Evolutionary conservation across 2,888 invertebrate species (phyloP), one percentile per base, ranked within the genome.

Genomic region (Coecobrya sp.): DNA sequence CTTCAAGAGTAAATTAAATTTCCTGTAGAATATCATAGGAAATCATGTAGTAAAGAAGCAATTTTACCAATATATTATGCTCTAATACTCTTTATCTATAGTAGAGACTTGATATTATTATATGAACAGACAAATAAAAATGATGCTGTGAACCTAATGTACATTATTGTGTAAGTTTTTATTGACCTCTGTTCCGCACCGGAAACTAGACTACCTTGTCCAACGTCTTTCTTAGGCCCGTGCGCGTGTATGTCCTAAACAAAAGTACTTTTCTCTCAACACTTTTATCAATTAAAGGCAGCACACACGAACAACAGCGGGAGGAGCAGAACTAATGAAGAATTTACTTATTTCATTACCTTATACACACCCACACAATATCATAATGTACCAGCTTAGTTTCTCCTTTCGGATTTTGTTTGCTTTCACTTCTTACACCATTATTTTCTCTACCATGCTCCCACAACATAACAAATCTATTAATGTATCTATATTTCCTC

Each of bases 301-400:
- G 45, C 52, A 27, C 70, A 30, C 7, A 30, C 8, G 49, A 79
- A 42, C 36, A 62, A 36, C 82, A 82, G 36, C 16, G 36, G 62
- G 59, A 52, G 36, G 10, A 62, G 22, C 30, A 36, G 19, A 13
- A 22, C 62, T 62, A 82, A 82, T 82, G 82, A 82, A 82, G 82
- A 82, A 82, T 82, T 82, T 82, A 82, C 82, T 62, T 62, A 82
- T 82, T 82, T 82, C 59, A 82, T 82, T 82, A 82, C 82, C 82
- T 62, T 19, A n/a, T n/a, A 82, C 62, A 52, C 68, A 42, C 82
- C 42, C 82, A 55, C 81, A 30, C 52, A 19, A 55, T n/a, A 55
- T 55, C 81, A 81, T 59, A 55, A 81, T 62, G 36, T 36, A 62
- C 8, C 62, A 62, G 59, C 62, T 82, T 82, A 36, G 36, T 82